These are phyloP conservation scores for Liasis olivaceus DNA, from an alignment of 2,797 vertebrate species.

Conservation along the genomic window DNA sequence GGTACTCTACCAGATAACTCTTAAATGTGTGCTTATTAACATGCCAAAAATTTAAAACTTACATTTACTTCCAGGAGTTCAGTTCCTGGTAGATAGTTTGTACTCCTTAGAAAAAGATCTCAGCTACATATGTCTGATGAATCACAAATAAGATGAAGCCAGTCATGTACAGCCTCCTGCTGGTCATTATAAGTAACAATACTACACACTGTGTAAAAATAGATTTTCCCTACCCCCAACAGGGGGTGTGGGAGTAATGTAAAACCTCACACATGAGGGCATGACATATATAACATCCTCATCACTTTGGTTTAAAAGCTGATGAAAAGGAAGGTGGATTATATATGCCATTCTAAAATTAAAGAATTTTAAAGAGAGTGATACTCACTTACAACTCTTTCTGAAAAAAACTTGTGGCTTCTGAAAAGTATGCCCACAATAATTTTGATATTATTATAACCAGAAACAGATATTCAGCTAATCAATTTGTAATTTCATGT, in stretches of 20 bases:
- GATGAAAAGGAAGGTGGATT: background rate
- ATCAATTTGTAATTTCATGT: background rate
- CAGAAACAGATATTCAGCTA: background rate
- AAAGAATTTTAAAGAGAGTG: background rate
- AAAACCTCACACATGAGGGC: background rate
- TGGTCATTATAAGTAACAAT: background rate
- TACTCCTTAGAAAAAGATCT: background rate
- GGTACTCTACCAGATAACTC: background rate
- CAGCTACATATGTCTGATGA: background rate
- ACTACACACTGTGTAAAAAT: background rate
- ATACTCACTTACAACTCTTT: background rate
- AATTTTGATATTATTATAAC: background rate
- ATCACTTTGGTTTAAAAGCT: background rate
- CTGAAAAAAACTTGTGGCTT: background rate
- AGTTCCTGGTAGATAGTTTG: background rate
- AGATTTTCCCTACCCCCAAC: background rate
- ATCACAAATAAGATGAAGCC: background rate
- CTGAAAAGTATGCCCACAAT: background rate
- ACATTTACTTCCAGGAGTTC: background rate
- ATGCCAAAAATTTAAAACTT: background rate
- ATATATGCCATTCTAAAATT: background rate
- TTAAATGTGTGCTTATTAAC: background rate
- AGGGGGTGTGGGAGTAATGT: background rate
- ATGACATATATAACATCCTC: background rate
- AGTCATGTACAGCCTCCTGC: background rate